Percentiles rank a stretch among this genome's conserved stretches.
These are phyloP conservation scores for Tetheella fluctuosa DNA, from an alignment of 2,888 invertebrate species.

Conservation along the genomic window DNA sequence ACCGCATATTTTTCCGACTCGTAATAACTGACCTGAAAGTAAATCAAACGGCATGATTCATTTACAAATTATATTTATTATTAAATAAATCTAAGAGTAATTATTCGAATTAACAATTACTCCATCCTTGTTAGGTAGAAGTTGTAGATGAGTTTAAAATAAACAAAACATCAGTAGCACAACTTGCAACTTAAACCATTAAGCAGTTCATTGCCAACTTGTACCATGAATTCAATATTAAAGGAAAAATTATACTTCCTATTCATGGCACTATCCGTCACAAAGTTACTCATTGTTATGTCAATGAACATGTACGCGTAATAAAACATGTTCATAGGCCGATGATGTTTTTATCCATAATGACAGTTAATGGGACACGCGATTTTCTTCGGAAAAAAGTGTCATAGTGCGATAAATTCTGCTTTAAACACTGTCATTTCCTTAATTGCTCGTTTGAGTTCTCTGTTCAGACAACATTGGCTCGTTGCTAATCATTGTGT, in stretches of 20 bases:
- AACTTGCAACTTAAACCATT: no score
- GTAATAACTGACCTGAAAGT: not conserved
- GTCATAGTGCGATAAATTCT: conserved; percentile 13
- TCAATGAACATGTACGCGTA: not conserved
- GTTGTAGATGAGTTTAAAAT: no score
- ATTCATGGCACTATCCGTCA: not conserved
- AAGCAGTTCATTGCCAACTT: not conserved
- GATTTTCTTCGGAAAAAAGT: conserved; percentile 14
- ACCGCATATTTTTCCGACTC: conserved; percentile 2
- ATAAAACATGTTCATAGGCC: not conserved
- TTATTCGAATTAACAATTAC: no score
- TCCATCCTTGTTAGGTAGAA: no score
- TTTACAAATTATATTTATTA: not conserved
- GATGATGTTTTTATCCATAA: conserved; percentile 18
- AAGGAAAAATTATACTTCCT: not conserved
- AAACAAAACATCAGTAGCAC: no score
- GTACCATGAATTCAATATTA: not conserved
- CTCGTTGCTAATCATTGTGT: not conserved
- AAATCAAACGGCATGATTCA: not conserved
- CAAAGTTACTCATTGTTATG: not conserved
- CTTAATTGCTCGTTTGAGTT: conserved; percentile 18
- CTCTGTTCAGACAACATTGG: conserved; percentile 3
- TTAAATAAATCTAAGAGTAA: not conserved
- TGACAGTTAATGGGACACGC: conserved; percentile 28
- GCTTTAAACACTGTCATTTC: conserved; percentile 23